phyloP scores from a whole-genome alignment of 2,797 vertebrate genomes.

The Bucorvus abyssinicus region DNA sequence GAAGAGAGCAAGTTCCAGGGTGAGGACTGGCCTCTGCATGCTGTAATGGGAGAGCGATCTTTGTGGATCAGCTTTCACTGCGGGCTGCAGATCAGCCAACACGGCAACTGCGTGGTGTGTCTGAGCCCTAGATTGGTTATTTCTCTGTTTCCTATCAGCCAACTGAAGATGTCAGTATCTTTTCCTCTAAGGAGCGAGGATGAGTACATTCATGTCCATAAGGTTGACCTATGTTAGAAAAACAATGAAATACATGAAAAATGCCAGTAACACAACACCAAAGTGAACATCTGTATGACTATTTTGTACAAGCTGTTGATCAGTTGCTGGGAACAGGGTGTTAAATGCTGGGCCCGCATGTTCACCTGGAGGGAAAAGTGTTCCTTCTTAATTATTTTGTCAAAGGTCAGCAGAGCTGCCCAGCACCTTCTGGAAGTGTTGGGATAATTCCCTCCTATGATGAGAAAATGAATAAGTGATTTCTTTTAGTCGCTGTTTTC shows the following conservation, averaged over 20 bases:
- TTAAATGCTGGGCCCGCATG: fast-evolving
- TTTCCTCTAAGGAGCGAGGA: not conserved
- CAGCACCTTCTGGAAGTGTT: not conserved
- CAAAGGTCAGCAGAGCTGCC: not conserved
- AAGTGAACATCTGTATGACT: not conserved
- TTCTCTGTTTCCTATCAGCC: not conserved
- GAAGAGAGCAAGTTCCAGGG: not conserved
- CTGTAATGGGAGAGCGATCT: not conserved
- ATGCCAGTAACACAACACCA: not conserved
- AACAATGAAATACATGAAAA: not conserved
- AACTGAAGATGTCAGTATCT: not conserved
- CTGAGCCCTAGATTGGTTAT: not conserved
- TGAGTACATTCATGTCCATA: not conserved
- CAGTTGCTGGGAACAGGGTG: not conserved
- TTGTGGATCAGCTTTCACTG: not conserved
- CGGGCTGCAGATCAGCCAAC: not conserved
- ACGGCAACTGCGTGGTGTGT: not conserved
- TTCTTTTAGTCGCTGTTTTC: not conserved
- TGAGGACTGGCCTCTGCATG: not conserved
- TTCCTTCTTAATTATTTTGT: not conserved
- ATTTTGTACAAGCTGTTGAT: not conserved
- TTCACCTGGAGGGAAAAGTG: not conserved
- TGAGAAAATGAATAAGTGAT: not conserved
- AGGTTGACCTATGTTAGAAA: not conserved
- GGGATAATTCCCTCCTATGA: not conserved